Base-by-base conservation (phyloP, 2,888 invertebrate species). In the Bimastos eiseni region DNA sequence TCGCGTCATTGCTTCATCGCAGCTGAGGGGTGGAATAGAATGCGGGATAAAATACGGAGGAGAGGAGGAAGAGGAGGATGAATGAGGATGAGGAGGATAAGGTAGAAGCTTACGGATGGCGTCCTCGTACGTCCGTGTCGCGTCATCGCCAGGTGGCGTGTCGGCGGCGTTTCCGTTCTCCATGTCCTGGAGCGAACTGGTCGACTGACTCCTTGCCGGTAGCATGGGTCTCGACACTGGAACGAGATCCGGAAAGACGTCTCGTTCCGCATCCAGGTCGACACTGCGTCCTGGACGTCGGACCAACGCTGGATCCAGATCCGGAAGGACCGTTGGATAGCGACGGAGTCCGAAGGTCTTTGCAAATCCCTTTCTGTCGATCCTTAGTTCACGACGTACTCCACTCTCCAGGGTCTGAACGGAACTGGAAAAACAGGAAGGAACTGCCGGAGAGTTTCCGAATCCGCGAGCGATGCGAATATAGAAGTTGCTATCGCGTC, bases 161-260 rank as follows among this genome's bases (percentile, higher is more conserved):
- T 6, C 34, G 86, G 13, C 86, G 86, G 37, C 86, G 36, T 86
- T 86, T 34, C 86, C 86, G 86, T 86, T 86, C 24, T 34, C 86
- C n/a, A 86, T 86, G 86, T 86, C 86, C 86, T 86, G 86, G 1
- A 86, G 86, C 36, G 86, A 86, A 86, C 86, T 86, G 36, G 86
- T 86, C 17, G 86, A 86, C 86, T 86, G 86, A 37, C 86, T 86
- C 19, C 86, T 34, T 21, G 37, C 36, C 86, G 86, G 86, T 19
- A 36, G 86, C 86, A 19, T 1, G 21, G 21, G 5, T 37, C 86
- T 86, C 36, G 36, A 0, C 37, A 21, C 86, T 21, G 86, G 86
- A 37, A 86, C 86, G 8, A 86, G 36, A 86, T 86, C 86, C 21
- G 86, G 36, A 86, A 86, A 86, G 33, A 86, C 86, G 17, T 37